phyloP scores from a whole-genome alignment of 2,113 vertebrate genomes.

The Campylorhamphus procurvoides region DNA sequence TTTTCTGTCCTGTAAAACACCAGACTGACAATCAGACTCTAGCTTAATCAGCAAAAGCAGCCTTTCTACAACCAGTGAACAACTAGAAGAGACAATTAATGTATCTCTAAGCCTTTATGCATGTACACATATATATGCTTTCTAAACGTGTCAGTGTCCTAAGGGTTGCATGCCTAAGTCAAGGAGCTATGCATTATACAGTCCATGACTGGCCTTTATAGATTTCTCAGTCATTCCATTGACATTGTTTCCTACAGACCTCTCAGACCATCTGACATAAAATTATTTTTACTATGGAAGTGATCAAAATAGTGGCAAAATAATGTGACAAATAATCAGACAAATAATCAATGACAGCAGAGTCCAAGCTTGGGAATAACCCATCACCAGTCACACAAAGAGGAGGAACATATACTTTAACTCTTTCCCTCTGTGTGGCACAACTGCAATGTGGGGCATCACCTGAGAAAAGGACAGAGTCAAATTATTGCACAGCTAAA shows the following conservation, averaged over 20 bases:
- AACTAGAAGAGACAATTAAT: neutral
- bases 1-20: neutral
- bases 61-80: neutral
- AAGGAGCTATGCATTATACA: neutral
- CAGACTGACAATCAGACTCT: neutral
- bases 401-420: neutral
- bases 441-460: neutral
- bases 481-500: constrained; percentile 32
- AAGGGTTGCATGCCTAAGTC: neutral
- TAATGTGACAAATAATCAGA: neutral
- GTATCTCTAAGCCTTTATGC: neutral
- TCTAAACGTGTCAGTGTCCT: neutral
- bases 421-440: neutral
- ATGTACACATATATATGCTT: neutral
- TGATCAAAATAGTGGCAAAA: neutral
- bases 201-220: neutral
- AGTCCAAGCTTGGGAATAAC: neutral
- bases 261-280: neutral
- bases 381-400: neutral
- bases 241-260: neutral
- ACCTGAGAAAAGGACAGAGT: neutral
- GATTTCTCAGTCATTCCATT: neutral
- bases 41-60: neutral
- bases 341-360: neutral
- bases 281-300: neutral